Evolutionary conservation across 2,113 vertebrate species (phyloP).

Genomic region (Sceloporus tristichus): DNA sequence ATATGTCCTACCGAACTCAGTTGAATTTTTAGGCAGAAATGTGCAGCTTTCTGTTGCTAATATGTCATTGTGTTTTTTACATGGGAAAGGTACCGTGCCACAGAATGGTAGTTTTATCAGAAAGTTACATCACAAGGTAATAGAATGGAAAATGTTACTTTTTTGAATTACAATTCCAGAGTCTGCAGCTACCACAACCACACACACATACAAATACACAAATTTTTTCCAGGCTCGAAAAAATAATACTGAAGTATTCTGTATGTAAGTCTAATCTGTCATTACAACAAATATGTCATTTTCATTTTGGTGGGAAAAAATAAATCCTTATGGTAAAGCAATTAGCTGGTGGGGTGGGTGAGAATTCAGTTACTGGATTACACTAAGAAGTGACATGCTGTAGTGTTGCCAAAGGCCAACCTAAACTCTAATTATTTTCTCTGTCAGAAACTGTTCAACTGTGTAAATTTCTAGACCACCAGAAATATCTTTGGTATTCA

Average conservation of each 20-base stretch:
- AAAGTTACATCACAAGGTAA: no score
- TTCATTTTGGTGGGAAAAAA: slow-evolving; percentile 38
- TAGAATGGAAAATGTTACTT: no score
- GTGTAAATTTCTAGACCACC: slow-evolving; percentile 63
- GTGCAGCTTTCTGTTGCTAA: no score
- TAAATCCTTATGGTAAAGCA: slow-evolving; percentile 47
- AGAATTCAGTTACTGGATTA: slow-evolving; percentile 65
- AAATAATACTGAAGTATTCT: background rate
- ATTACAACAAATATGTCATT: background rate
- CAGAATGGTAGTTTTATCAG: accelerated
- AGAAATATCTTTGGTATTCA: slow-evolving; percentile 53
- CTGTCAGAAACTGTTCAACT: slow-evolving; percentile 66
- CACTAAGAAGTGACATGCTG: slow-evolving; percentile 67
- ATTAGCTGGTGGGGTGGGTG: slow-evolving; percentile 50
- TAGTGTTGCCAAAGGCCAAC: slow-evolving; percentile 65
- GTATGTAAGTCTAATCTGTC: background rate
- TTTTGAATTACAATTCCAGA: no score
- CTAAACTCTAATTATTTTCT: slow-evolving; percentile 62
- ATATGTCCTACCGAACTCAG: background rate
- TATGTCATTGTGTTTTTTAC: no score
- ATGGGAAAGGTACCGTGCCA: no score
- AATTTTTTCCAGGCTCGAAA: background rate
- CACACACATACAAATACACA: no score
- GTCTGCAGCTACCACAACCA: no score
- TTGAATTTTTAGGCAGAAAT: background rate